A percentile compares a stretch with the other conserved stretches of the same genome.
phyloP scores from a whole-genome alignment of 1,140 invertebrate species.

The Theocolax elegans region DNA sequence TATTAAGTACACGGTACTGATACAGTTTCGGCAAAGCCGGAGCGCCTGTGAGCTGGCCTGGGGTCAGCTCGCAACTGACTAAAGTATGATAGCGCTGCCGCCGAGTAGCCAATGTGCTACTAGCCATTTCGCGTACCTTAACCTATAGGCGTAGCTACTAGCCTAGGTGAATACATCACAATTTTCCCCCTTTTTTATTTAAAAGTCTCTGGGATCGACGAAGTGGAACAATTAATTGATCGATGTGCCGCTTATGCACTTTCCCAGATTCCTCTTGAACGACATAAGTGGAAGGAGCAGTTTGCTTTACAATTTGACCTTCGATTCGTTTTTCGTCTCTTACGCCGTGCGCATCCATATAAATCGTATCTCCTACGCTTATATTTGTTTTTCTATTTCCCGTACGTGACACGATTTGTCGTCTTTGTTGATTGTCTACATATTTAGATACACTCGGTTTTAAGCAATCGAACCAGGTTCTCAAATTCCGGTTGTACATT shows the following conservation, averaged over 20 bases:
- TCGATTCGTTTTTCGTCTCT: not conserved
- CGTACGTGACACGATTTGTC: not conserved
- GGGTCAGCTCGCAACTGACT: no score
- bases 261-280: not conserved
- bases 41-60: no score
- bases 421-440: not conserved
- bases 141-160: no score
- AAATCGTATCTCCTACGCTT: not conserved
- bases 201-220: slow-evolving; percentile 5
- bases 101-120: no score
- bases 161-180: slow-evolving; percentile 30
- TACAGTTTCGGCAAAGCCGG: no score
- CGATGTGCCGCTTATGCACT: not conserved
- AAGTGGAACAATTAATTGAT: not conserved
- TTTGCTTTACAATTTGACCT: not conserved
- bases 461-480: slow-evolving; percentile 31
- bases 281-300: not conserved
- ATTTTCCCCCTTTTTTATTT: slow-evolving; percentile 15
- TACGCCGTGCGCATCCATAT: not conserved
- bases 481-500: slow-evolving; percentile 21
- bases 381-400: not conserved
- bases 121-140: no score
- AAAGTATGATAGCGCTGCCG: no score
- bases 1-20: no score
- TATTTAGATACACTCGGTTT: not conserved